Evolutionary conservation across 2,888 invertebrate species (phyloP).

Genomic region (Lithosia quadra): DNA sequence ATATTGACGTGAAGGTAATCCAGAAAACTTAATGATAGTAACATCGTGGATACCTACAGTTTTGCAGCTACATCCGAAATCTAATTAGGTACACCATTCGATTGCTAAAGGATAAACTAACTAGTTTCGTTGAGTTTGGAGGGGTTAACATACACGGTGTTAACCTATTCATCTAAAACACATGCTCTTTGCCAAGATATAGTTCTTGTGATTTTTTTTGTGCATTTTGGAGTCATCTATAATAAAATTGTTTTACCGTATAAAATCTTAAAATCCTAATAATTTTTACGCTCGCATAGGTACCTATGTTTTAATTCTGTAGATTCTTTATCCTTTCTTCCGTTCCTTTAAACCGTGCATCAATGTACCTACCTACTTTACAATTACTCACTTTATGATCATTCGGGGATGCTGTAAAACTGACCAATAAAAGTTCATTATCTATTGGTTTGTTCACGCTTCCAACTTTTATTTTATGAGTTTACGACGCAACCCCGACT

Average conservation of each 20-base stretch:
- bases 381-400: constrained; percentile 72
- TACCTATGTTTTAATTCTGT: neutral
- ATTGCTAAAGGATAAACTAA: too few species aligned
- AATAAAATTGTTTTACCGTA: neutral
- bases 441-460: constrained; percentile 84
- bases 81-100: too few species aligned
- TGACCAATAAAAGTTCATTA: constrained; percentile 88
- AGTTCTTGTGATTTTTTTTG: neutral
- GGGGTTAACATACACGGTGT: too few species aligned
- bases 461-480: constrained; percentile 85
- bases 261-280: neutral
- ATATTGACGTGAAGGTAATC: neutral
- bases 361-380: constrained; percentile 18
- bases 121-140: too few species aligned
- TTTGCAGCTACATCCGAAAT: too few species aligned
- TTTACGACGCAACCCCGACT: constrained; percentile 69
- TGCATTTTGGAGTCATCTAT: too few species aligned
- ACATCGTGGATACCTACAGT: too few species aligned
- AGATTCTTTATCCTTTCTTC: neutral
- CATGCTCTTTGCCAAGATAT: too few species aligned
- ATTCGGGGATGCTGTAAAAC: constrained; percentile 82
- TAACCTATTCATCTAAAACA: too few species aligned
- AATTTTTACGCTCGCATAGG: neutral
- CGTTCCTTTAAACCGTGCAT: neutral
- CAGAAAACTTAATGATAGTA: too few species aligned